Conservation (phyloP, 2,888 invertebrate species). For the Lithophane socia region DNA sequence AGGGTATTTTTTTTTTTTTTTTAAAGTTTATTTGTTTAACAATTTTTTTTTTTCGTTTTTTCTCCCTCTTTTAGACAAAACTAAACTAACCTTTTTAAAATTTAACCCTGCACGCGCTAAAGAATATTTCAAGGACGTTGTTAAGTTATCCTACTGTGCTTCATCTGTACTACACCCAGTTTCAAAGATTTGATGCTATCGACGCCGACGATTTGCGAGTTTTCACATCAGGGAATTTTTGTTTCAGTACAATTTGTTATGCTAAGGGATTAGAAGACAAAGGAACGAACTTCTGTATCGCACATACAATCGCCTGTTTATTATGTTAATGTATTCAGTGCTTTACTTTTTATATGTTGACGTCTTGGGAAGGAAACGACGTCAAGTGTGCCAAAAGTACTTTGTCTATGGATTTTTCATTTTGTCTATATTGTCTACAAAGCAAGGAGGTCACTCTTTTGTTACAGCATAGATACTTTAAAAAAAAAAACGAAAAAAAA, state of each 20-base stretch:
- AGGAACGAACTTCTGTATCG: slow-evolving; percentile 31
- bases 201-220: slow-evolving; percentile 68
- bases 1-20: no score
- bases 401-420: not conserved
- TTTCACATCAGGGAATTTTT: slow-evolving; percentile 65
- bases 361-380: slow-evolving; percentile 4
- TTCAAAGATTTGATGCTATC: slow-evolving; percentile 46
- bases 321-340: slow-evolving; percentile 59
- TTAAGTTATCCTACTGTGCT: slow-evolving; percentile 19
- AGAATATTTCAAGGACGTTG: not conserved
- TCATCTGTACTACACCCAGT: not conserved
- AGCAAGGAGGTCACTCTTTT: not conserved
- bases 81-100: not conserved
- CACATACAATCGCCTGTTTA: slow-evolving; percentile 38
- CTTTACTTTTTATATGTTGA: slow-evolving; percentile 53
- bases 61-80: no score
- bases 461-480: not conserved
- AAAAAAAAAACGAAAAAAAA: not conserved
- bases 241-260: slow-evolving; percentile 56
- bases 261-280: slow-evolving; percentile 46
- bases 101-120: not conserved
- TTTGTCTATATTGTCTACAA: not conserved
- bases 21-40: no score
- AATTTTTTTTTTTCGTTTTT: no score
- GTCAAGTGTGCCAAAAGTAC: not conserved